Conservation (phyloP, 2,113 vertebrate genomes). For the Marcusenius ussheri region DNA sequence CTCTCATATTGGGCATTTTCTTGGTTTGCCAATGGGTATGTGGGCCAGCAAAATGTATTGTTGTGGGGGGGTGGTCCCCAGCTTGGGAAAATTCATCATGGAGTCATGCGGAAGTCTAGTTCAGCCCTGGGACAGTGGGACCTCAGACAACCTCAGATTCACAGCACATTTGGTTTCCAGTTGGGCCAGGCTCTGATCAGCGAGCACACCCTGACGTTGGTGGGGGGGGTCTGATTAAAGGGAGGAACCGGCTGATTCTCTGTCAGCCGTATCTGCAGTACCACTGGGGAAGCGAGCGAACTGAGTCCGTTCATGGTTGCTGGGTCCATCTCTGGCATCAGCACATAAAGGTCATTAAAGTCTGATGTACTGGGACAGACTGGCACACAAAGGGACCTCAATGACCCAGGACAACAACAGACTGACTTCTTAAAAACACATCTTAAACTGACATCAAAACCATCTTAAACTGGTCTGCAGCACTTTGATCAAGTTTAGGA, state of each 20-base stretch:
- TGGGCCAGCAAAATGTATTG: neutral
- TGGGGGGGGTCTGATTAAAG: neutral
- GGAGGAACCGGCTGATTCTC: neutral
- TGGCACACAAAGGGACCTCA: neutral
- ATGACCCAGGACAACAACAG: neutral
- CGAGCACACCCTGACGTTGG: neutral
- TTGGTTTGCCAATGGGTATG: neutral
- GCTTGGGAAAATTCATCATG: neutral
- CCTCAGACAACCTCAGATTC: neutral
- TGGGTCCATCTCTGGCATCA: neutral
- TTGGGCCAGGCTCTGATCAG: neutral
- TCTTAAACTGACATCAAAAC: neutral
- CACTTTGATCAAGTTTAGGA: neutral
- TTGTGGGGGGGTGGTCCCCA: neutral
- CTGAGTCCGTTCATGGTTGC: neutral
- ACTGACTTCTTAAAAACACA: neutral
- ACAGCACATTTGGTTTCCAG: neutral
- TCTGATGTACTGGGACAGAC: neutral
- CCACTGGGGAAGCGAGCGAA: neutral
- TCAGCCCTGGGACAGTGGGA: neutral
- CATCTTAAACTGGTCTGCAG: neutral
- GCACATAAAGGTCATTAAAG: neutral
- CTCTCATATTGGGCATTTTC: neutral
- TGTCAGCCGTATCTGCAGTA: neutral
- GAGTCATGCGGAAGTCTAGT: neutral